Evolutionary conservation across 2,888 invertebrate species (phyloP), one percentile per base, ranked within the genome.

Genomic region (Hyalella azteca): DNA sequence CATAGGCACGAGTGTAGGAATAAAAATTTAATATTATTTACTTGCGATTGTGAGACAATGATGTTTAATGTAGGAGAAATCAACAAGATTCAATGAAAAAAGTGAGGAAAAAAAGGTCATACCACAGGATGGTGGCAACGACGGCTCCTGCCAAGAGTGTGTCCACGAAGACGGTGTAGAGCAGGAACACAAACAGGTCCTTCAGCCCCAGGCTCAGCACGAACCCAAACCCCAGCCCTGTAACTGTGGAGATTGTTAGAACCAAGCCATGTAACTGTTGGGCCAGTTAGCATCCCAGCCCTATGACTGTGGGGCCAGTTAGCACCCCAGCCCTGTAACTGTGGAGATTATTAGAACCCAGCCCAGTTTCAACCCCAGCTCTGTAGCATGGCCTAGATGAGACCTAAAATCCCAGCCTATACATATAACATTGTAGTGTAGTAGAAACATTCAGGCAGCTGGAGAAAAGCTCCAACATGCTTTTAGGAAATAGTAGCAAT

Each of bases 121-220:
- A 93, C 98, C 98, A 98, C 86, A 96, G 92, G 80, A 94, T 87
- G 40, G 97, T 94, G 39, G 97, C 96, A 75, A 96, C 93, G 36
- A 95, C 88, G 59, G 97, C 88, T 5, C 97, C 98, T 77, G 93
- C 92, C 81, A 93, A 93, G 84, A 99, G 93, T 88, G 97, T 98
- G 89, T 99, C 98, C 19, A 99, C 92, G 87, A 96, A 94, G 76
- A 97, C 92, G 32, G 97, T 95, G 89, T 96, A 97, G 39, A 97
- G 89, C 78, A 97, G 91, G 88, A 98, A 95, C 86, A 93, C 91
- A 79, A 94, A 86, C 87, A 95, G 93, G 86, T 93, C 91, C 83
- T 90, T 87, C 86, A 92, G 90, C 79, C 90, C 90, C 85, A 97
- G 89, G 22, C 91, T 90, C 86, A 97, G 90, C 15, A 94, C 93